These are phyloP conservation scores for Chionodraco myersi DNA, from an alignment of 2,113 vertebrate genomes.

Conservation along the genomic window DNA sequence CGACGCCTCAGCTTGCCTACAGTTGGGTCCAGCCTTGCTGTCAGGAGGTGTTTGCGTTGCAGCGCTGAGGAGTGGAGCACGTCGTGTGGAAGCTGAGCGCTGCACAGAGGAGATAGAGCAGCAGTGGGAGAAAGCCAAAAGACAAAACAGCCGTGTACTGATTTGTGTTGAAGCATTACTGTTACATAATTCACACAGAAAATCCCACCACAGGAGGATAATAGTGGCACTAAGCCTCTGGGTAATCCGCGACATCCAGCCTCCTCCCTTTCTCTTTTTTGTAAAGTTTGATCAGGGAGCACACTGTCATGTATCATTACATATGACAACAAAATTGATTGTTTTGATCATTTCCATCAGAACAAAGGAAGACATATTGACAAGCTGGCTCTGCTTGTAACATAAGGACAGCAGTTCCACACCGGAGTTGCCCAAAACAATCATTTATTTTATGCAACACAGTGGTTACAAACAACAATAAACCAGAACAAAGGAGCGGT, in stretches of 20 bases:
- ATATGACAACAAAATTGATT: neutral
- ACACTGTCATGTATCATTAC: neutral
- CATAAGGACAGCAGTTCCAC: too few species aligned
- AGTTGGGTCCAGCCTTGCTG: neutral
- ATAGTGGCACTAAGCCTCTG: conserved; percentile 85
- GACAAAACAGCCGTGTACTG: conserved; percentile 50
- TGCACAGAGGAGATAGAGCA: conserved; percentile 20
- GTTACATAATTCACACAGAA: conserved; percentile 87
- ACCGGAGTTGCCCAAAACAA: too few species aligned
- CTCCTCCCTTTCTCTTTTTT: neutral
- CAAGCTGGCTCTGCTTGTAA: too few species aligned
- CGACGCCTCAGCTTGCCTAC: neutral
- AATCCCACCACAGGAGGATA: conserved; percentile 83
- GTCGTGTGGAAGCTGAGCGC: neutral
- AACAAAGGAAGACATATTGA: neutral
- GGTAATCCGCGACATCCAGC: conserved; percentile 44
- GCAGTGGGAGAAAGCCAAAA: conserved; percentile 8
- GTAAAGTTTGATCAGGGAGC: neutral
- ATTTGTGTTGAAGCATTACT: conserved; percentile 78
- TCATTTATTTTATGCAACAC: too few species aligned
- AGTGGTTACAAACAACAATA: too few species aligned
- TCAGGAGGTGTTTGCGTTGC: conserved; percentile 3
- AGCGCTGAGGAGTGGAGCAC: neutral
- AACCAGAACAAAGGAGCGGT: too few species aligned
- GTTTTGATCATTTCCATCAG: neutral